Evolutionary conservation across 2,888 invertebrate species (phyloP), one percentile per base, ranked within the genome.

Genomic region (Coleophora flavipennella): DNA sequence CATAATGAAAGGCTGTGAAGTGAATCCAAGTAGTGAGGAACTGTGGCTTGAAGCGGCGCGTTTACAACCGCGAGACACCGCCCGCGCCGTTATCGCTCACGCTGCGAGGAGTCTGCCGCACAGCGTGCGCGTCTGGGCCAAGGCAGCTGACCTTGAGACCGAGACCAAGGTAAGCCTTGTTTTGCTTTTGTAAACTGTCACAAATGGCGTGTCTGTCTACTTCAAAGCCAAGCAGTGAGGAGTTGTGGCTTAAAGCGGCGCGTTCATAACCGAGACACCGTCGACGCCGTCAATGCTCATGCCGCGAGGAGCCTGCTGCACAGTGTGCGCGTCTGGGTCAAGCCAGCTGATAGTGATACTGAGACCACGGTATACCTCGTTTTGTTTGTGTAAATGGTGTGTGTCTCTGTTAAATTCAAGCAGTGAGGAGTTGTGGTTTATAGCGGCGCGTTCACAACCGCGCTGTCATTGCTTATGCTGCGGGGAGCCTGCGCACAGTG

Each of bases 1-100:
- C 2, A 99, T 99, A 57, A 98, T 99, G 98, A 96, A 97, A 69
- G 99, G 98, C 0, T 98, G 97, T 63, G 95, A 95, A 62, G 96
- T 96, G 46, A 99, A 99, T 79, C 95, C 95, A 0, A 94, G 93
- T 57, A 96, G 96, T 33, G 99, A 99, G 74, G 99, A 99, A 75
- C 84, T 99, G 3, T 99, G 99, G 99, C 76, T 99, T 10, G 99
- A 99, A 77, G 99, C 99, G 0, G 97, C 98, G 0, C 87, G 98
- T 8, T 74, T 97, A 1, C 96, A 97, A 69, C 97, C 97, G 0
- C 90, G 92, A 0, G 97, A 98, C 59, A 95, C 97, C 0, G 97
- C 97, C 0, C 93, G 96, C 52, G 96, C 95, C 0, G 96, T 98
- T 1, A 97, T 99, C 38, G 96, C 99, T 0, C 97, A 98, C 69